A percentile compares a stretch with the other conserved stretches of the same genome.
phyloP scores from a whole-genome alignment of 2,113 vertebrate genomes.

The Pseudonaja textilis region DNA sequence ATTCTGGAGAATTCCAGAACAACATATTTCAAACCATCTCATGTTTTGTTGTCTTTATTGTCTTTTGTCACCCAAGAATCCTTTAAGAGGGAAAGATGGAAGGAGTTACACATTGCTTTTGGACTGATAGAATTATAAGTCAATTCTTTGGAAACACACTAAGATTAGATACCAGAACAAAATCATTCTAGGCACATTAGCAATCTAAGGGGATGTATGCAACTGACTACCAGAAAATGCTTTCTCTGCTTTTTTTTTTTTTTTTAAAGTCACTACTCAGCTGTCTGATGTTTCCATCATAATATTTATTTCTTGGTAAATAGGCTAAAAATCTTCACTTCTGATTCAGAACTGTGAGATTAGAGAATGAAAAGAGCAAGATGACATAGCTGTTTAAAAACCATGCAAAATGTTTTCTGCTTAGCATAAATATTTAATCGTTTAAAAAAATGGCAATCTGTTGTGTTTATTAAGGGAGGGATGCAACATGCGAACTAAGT shows the following conservation, averaged over 20 bases:
- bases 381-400: constrained; percentile 77
- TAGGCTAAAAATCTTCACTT: constrained; percentile 68
- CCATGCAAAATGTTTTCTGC: constrained; percentile 72
- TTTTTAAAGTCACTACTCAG: constrained; percentile 68
- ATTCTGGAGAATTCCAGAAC: background rate
- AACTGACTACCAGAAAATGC: constrained; percentile 62
- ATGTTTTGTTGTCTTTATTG: background rate
- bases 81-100: background rate
- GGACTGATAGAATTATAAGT: background rate
- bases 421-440: constrained; percentile 78
- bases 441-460: constrained; percentile 66
- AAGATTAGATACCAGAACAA: constrained; percentile 40
- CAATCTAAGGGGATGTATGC: constrained; percentile 49
- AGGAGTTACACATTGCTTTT: background rate
- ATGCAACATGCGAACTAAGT: constrained; percentile 48
- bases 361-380: constrained; percentile 74
- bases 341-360: constrained; percentile 69
- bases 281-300: constrained; percentile 68
- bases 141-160: constrained; percentile 15
- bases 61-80: background rate
- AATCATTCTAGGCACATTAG: constrained; percentile 45
- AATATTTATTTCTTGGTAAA: constrained; percentile 81
- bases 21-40: background rate
- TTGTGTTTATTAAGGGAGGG: constrained; percentile 64
- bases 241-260: constrained; percentile 57